Evolutionary conservation across 2,113 vertebrate species (phyloP), one percentile per base, ranked within the genome.

Genomic region (Phodopus roborovskii): DNA sequence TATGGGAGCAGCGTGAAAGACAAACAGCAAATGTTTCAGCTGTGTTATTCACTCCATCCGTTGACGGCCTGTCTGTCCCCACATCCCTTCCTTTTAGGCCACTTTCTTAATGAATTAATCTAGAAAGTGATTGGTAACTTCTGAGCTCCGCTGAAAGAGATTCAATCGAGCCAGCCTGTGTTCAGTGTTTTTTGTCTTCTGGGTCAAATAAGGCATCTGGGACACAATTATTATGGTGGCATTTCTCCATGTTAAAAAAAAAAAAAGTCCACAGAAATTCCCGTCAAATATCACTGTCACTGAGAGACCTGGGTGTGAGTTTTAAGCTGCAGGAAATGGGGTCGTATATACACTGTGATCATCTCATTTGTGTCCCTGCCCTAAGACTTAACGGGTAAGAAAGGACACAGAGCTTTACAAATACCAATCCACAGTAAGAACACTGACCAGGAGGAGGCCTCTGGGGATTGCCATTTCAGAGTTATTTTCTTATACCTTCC

Each of bases 1-100:
- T 77, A 74, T 94, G 96, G 88, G 19, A 85, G 53, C 50, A 26
- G 39, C 64, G 50, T 0, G 53, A 82, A 93, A 86, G 56, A 90
- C 58, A 97, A 94, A 94, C 66, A 94, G 30, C 7, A 94, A 96
- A 85, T 84, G 0, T 78, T 78, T 88, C 87, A 77, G 84, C 94
- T 94, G 68, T 26, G 97, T 93, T 92, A 73, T 75, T 79, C 88
- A 16, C 56, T 75, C 66, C 28, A 36, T 13, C 88, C 81, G 50
- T 0, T 88, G 88, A 90, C 87, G 85, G 22, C 15, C 7, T 60
- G 58, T 19, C 16, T 8, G 4, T 45, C 39, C n/a, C n/a, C 0
- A 15, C 5, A 45, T 3, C 45, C 20, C 0, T 0, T 90, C 68
- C 22, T 87, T 26, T 74, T 20, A 30, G 12, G 7, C 24, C 48